Base-by-base conservation (phyloP, 2,888 invertebrate species). In the Papilio elwesi region DNA sequence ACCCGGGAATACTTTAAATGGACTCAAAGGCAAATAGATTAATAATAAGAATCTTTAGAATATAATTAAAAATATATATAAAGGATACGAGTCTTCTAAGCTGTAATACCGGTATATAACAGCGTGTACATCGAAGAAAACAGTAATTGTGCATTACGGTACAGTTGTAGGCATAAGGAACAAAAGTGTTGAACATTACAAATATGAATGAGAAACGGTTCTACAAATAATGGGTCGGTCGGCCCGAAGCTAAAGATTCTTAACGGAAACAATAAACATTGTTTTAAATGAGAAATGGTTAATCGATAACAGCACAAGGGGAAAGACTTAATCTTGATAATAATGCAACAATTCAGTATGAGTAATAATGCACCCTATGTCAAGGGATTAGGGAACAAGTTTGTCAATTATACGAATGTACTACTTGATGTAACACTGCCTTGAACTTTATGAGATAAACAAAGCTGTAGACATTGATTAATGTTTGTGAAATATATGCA, bases 281-380 rank as follows among this genome's bases (percentile, higher is more conserved):
- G 72, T 64, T 68, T 69, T 69, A 69, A 59, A 73, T 73, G 73
- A 73, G 69, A 57, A 68, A 73, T 73, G 64, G 38, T 51, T 15
- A 57, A 74, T 75, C 76, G 79, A 78, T 79, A 83, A 83, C 79
- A 77, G 75, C 79, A 13, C 48, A 63, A 66, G 69, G 77, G 83
- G 84, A 85, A 86, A 82, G 78, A 81, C 83, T 76, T 80, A 81
- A 86, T 86, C 83, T 81, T 82, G 84, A 86, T 85, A 80, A 75
- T 76, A 65, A 73, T 68, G 70, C 63, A 55, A 55, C 12, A 36
- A 70, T 65, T 10, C 11, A 43, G 36, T 13, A 15, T 36, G 63
- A 36, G 16, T 63, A n/a, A 67, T 8, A 63, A 47, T 66, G 51
- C 36, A 59, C 59, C 43, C 13, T 66, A 52, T 67, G 7, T 0